phyloP scores from a whole-genome alignment of 2,113 vertebrate species.

The Eclectus roratus region DNA sequence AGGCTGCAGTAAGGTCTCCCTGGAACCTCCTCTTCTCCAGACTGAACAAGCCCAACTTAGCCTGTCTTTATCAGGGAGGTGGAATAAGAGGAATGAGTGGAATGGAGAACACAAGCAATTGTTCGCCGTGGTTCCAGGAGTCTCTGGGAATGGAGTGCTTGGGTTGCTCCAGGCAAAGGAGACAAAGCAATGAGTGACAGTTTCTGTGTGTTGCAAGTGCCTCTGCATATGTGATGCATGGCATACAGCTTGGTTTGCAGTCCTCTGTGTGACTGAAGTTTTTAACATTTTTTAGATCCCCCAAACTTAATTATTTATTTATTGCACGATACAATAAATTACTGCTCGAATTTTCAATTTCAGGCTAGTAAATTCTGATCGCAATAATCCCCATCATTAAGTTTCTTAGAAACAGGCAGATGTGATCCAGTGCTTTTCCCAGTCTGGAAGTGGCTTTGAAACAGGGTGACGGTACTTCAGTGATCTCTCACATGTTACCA shows the following conservation, averaged over 20 bases:
- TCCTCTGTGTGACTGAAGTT: neutral
- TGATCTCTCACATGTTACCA: neutral
- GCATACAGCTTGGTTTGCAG: neutral
- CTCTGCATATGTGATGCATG: accelerated
- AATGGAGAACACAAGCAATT: neutral
- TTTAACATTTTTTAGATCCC: neutral
- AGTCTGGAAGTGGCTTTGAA: neutral
- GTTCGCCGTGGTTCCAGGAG: accelerated
- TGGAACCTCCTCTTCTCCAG: neutral
- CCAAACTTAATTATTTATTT: neutral
- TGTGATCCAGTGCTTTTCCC: neutral
- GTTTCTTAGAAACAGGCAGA: neutral
- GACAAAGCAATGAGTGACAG: neutral
- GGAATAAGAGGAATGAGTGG: neutral
- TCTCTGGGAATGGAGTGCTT: accelerated
- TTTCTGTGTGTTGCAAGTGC: neutral
- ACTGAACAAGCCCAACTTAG: neutral
- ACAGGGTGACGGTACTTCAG: neutral
- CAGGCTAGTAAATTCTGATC: neutral
- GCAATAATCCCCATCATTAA: neutral
- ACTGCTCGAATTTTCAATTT: neutral
- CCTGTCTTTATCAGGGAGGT: neutral
- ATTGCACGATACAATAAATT: neutral
- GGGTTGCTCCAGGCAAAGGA: neutral
- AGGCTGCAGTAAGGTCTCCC: neutral